These are phyloP conservation scores for Ataeniobius toweri DNA, from an alignment of 2,797 vertebrate species.

Conservation along the genomic window DNA sequence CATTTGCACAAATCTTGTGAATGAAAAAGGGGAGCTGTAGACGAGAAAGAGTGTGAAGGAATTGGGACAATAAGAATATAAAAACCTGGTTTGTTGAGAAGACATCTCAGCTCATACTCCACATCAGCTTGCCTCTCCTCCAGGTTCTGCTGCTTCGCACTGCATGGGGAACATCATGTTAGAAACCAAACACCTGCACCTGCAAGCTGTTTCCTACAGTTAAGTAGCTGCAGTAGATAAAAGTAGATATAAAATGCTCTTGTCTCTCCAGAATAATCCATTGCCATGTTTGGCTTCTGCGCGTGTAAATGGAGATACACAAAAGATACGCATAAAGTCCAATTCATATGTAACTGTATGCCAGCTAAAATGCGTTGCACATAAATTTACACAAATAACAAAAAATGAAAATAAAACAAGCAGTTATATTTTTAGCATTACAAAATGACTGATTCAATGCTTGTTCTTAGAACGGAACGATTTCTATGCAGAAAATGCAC, in stretches of 20 bases:
- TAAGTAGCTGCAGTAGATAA: no score
- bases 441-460: background rate
- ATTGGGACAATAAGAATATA: background rate
- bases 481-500: no score
- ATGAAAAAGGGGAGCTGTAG: background rate
- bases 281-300: background rate
- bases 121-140: slow-evolving; percentile 96
- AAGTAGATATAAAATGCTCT: background rate
- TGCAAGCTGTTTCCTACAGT: no score
- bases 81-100: slow-evolving; percentile 96
- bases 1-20: background rate
- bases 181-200: background rate
- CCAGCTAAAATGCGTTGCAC: background rate
- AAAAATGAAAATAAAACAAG: no score
- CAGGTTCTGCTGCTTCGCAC: slow-evolving; percentile 96
- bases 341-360: background rate
- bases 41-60: background rate
- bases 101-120: slow-evolving; percentile 95
- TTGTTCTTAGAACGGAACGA: no score
- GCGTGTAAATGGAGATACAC: background rate
- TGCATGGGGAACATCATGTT: slow-evolving; percentile 46
- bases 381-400: background rate
- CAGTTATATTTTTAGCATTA: background rate
- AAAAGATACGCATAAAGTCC: background rate
- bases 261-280: background rate